Evolutionary conservation across 1,140 invertebrate genomes (phyloP), one percentile per base, ranked within the genome.

Genomic region (Artemia franciscana): DNA sequence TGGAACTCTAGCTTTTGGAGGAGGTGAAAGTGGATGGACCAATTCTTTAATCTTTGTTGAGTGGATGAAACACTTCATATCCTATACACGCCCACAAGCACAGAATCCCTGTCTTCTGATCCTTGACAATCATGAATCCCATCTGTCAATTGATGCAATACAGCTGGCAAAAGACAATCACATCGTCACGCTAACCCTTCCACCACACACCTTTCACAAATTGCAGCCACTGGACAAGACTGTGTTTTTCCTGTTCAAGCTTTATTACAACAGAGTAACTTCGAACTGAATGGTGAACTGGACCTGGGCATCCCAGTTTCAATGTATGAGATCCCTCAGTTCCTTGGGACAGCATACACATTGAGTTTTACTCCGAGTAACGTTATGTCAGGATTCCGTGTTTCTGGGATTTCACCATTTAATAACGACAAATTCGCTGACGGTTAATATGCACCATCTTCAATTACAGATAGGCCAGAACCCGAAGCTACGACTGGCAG

Each of bases 211-310:
- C 56, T 67, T 60, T 25, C 69, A 74, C 58, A 72, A 71, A 63
- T 65, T 76, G 2, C 74, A 77, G 64, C 74, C 73, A 18, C 66
- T 75, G 3, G 73, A 75, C 66, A 63, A 68, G 26, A 61, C 67
- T 25, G 70, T 77, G 23, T 74, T 67, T 65, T 71, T 68, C 12
- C 69, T 73, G 27, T 70, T 77, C 5, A 77, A 76, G 64, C 69
- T 62, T 25, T 67, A 68, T 73, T 72, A 72, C 66, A 79, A 79
- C 76, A 63, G 75, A 77, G 63, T 75, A 72, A 63, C 79, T 79
- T 9, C 80, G 68, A 62, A 74, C 73, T 63, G 70, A 74, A 69
- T 77, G 70, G n/a, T n/a, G n/a, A n/a, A n/a, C n/a, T n/a, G n/a
- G n/a, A n/a, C n/a, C n/a, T n/a, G n/a, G n/a, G n/a, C n/a, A n/a